Evolutionary conservation across 2,113 vertebrate genomes (phyloP), one percentile per base, ranked within the genome.

Genomic region (Pogonocichla stellata): DNA sequence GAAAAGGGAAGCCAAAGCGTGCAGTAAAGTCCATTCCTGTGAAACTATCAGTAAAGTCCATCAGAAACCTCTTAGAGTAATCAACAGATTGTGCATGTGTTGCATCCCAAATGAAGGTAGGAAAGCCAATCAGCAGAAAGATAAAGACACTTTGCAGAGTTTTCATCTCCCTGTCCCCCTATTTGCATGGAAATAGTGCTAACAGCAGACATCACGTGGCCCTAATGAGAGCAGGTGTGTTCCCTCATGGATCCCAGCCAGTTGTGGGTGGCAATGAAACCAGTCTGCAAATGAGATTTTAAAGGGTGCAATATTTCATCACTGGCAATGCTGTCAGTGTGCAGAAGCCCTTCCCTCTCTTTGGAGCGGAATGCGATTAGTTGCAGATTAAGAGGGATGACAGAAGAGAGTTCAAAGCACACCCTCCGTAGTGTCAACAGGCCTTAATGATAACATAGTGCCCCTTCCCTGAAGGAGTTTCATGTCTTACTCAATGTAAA

Each of bases 281-380:
- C 97, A 98, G 96, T 98, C 98, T 97, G 96, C 97, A 99, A 98
- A 98, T 98, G 98, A 98, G 98, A 97, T 98, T 98, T 98, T 98
- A 98, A 99, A 99, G 98, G 98, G 96, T 97, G 97, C 80, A 96
- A 96, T 96, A 97, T 98, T 98, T 98, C 97, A 98, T 98, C 98
- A 97, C 97, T 53, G 95, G 93, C 94, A 72, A 57, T 57, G 56
- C 91, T 96, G 95, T 97, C 97, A 97, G 92, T 47, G 15, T 83
- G 97, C 97, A 95, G 97, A 97, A 98, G 97, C 98, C 97, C 95
- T 97, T 98, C 97, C 93, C 90, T 98, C 96, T 74, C 62, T 92
- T 95, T 96, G 80, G 97, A 93, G 97, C 82, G 91, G 96, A 97
- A 97, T 96, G 97, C 45, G 95, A 98, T 97, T 98, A 98, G 75